Base-by-base conservation (phyloP, 2,888 invertebrate species). In the Agrochola macilenta region DNA sequence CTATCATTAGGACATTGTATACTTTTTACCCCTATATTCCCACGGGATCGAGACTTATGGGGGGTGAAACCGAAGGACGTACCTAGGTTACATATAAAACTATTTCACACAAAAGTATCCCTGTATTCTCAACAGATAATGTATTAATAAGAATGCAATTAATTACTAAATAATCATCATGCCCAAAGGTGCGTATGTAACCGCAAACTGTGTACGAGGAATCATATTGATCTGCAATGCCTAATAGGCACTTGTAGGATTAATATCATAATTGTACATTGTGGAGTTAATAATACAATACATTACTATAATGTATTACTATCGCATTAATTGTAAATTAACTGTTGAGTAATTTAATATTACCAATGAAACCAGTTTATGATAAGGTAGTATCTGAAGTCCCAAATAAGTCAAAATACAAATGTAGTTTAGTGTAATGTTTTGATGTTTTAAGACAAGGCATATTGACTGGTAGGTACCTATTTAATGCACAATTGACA, bases 121-220 rank as follows among this genome's bases (percentile, higher is more conserved):
- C 54, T 23, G 11, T 54, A 23, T 54, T n/a, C 23, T 57, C 2
- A 58, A 58, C 7, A 20, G 14, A 14, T 7, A 72, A 39, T 64
- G 20, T 14, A 35, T 30, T 39, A 23, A 4, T 69, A 70, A 43
- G 35, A 77, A 61, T 39, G 23, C 5, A 12, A 12, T 30, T 70
- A 30, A 66, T 52, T 73, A 71, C 46, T 68, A 65, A 74, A 54
- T 74, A 26, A 64, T 83, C 64, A 69, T 71, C 14, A 52, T 14
- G 26, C 8, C 23, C 54, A 69, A 30, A 74, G 17, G n/a, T 52
- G 68, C 43, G n/a, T 35, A 57, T 64, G 30, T 35, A 35, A 73
- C n/a, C 68, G 49, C 35, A 39, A 61, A n/a, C 35, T 63, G 8
- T 39, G 23, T 57, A 52, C 20, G 58, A 68, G 39, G 14, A 72